Percentiles rank a stretch among this genome's conserved stretches.
phyloP scores from a whole-genome alignment of 2,888 invertebrate species.

The Tolmerus cingulatus region DNA sequence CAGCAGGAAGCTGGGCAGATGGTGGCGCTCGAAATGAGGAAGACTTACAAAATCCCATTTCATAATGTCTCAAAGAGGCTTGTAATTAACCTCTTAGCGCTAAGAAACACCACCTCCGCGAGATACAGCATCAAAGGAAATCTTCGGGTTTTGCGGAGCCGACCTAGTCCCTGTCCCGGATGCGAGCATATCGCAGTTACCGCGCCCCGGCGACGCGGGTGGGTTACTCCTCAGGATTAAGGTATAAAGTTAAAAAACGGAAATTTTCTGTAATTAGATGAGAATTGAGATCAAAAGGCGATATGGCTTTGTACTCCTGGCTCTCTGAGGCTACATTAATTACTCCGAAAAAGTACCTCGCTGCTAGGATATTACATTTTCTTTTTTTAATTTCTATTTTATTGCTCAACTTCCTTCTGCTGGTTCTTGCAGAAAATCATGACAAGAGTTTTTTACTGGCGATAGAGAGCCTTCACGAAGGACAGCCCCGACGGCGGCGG shows the following conservation, averaged over 20 bases:
- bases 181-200: background rate
- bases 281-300: conserved; percentile 24
- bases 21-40: background rate
- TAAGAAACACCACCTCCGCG: background rate
- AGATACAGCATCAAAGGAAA: conserved; percentile 14
- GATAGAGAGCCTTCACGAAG: background rate
- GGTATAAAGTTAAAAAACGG: conserved; percentile 19
- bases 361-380: background rate
- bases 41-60: conserved; percentile 9
- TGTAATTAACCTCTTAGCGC: conserved; percentile 27
- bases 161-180: background rate
- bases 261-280: conserved; percentile 34
- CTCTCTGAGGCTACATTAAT: conserved; percentile 19
- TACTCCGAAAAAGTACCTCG: background rate
- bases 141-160: background rate
- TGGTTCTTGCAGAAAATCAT: background rate
- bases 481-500: background rate
- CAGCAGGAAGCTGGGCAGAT: background rate
- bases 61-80: conserved; percentile 21
- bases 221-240: background rate
- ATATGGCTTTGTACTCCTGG: conserved; percentile 14
- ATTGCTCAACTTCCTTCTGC: background rate
- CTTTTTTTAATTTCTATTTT: background rate
- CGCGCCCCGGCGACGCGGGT: background rate
- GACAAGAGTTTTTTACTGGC: background rate